A percentile compares a stretch with the other conserved stretches of the same genome.
These are phyloP conservation scores for Catamblyrhynchus diadema DNA, from an alignment of 2,797 vertebrate species.

Conservation along the genomic window DNA sequence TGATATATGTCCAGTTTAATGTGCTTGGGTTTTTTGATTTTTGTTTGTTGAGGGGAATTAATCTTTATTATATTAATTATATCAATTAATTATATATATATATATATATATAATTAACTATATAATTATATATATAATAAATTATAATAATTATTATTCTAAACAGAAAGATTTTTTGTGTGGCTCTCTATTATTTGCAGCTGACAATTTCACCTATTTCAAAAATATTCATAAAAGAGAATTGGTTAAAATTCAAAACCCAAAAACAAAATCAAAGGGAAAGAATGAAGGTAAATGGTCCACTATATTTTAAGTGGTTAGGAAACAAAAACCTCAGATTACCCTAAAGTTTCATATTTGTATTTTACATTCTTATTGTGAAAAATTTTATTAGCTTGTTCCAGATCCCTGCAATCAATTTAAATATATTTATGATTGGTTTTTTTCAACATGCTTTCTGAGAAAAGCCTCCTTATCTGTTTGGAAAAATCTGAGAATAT, in stretches of 20 bases:
- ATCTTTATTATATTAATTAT: neutral
- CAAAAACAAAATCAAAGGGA: neutral
- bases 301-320: neutral
- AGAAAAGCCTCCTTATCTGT: neutral
- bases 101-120: no score
- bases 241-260: neutral
- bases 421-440: neutral
- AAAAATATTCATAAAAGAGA: neutral
- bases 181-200: neutral
- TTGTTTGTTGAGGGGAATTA: accelerated
- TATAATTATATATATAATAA: no score
- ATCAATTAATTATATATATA: no score
- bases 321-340: neutral
- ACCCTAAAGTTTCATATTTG: neutral
- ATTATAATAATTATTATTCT: neutral
- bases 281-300: neutral
- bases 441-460: neutral
- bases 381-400: neutral
- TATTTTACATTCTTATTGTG: neutral
- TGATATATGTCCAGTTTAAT: neutral
- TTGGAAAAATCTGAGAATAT: neutral
- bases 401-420: neutral
- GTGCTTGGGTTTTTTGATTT: neutral
- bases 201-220: neutral
- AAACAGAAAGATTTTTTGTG: neutral